These are phyloP conservation scores for Harmothoe impar DNA, from an alignment of 2,888 invertebrate genomes.

Conservation along the genomic window DNA sequence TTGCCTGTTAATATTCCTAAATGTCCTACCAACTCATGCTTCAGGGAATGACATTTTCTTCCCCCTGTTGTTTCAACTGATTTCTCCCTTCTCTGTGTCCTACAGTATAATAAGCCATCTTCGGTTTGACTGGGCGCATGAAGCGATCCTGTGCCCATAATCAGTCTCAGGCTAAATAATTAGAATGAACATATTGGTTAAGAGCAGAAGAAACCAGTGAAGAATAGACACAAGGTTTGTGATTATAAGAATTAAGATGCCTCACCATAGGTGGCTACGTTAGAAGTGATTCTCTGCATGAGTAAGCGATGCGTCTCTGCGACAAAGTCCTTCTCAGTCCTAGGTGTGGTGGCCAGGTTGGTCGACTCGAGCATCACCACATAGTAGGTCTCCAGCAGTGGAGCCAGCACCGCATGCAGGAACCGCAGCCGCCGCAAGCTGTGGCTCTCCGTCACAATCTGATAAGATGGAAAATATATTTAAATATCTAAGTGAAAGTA, in stretches of 20 bases:
- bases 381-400: constrained; percentile 70
- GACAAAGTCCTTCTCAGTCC: constrained; percentile 67
- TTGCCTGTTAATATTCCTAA: no score
- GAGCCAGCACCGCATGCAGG: constrained; percentile 65
- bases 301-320: constrained; percentile 63
- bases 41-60: no score
- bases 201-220: neutral
- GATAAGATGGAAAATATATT: neutral
- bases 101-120: no score
- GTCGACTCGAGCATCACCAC: constrained; percentile 64
- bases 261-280: constrained; percentile 66
- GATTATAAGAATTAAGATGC: no score
- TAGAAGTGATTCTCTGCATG: constrained; percentile 64
- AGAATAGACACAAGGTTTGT: no score
- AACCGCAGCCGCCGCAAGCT: constrained; percentile 60
- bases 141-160: no score
- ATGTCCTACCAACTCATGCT: no score
- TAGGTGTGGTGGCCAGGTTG: constrained; percentile 64
- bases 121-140: no score
- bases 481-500: neutral
- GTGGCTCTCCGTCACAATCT: neutral
- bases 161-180: no score
- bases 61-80: no score
- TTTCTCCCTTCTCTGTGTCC: no score
- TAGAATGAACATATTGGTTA: no score